Evolutionary conservation across 1,140 invertebrate genomes (phyloP).

Genomic region (Dufourea novaeangliae): DNA sequence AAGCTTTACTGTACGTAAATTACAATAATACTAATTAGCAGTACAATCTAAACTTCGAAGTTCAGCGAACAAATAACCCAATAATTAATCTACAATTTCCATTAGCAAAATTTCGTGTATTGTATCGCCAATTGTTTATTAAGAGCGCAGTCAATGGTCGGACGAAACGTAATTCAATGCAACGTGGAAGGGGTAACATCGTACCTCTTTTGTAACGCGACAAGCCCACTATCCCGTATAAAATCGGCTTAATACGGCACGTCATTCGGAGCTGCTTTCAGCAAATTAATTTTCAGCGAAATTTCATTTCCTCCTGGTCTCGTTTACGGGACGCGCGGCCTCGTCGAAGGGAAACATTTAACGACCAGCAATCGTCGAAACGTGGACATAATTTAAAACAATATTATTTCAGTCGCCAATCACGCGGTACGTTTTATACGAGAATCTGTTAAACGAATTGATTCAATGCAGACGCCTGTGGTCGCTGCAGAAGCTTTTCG

Average conservation of each 20-base stretch:
- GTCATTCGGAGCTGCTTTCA: background rate
- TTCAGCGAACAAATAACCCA: too few species aligned
- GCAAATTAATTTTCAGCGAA: conserved; percentile 20
- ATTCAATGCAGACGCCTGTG: conserved; percentile 2
- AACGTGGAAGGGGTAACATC: background rate
- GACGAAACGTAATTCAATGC: too few species aligned
- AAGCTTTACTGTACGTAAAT: too few species aligned
- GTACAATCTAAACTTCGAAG: too few species aligned
- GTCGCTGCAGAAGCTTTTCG: too few species aligned
- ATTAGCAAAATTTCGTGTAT: too few species aligned
- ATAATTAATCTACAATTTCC: too few species aligned
- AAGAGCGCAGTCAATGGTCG: background rate
- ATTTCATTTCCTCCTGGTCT: background rate
- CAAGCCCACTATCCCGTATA: background rate
- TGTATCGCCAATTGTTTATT: too few species aligned
- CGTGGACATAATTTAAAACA: conserved; percentile 39
- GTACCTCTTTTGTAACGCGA: conserved; percentile 1
- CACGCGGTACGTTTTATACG: background rate
- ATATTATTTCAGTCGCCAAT: conserved; percentile 24
- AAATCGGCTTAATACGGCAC: conserved; percentile 1
- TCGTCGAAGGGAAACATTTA: conserved; percentile 1
- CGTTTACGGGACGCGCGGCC: background rate
- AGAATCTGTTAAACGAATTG: conserved; percentile 2
- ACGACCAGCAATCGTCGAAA: conserved; percentile 27
- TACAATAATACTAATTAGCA: too few species aligned